Percentiles rank a stretch among this genome's conserved stretches.
Conservation (phyloP, 92 coral and sea anemone genomes). For the Zoanthus gigantus region DNA sequence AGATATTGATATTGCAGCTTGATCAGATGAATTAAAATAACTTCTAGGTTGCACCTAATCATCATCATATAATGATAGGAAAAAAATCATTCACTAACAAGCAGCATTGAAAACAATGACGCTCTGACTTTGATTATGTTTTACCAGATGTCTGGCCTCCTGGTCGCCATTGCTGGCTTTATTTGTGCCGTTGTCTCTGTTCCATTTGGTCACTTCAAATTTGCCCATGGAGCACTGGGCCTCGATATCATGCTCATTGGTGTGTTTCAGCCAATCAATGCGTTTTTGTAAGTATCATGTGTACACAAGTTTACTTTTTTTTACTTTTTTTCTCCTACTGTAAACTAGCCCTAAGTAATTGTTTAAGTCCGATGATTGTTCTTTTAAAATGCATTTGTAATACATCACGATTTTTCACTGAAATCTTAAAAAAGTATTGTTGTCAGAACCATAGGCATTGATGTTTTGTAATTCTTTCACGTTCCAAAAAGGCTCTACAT, state of each 20-base stretch:
- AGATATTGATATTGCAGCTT: background rate
- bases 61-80: background rate
- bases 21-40: background rate
- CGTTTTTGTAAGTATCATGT: conserved; percentile 76
- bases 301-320: background rate
- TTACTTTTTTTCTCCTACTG: too few relatives aligned
- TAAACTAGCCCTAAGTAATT: too few relatives aligned
- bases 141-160: conserved; percentile 85
- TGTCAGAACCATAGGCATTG: too few relatives aligned
- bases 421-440: too few relatives aligned
- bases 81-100: too few relatives aligned
- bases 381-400: too few relatives aligned
- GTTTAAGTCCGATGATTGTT: background rate
- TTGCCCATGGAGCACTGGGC: conserved; percentile 91
- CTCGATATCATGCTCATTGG: conserved; percentile 89
- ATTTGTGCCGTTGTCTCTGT: conserved; percentile 87
- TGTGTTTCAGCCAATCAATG: conserved; percentile 88
- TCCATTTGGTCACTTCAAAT: conserved; percentile 95
- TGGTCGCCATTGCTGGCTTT: conserved; percentile 83
- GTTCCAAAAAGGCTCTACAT: too few relatives aligned
- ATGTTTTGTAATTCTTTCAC: too few relatives aligned
- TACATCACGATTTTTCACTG: too few relatives aligned
- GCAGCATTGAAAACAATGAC: too few relatives aligned
- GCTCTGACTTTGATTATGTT: background rate
- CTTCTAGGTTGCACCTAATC: background rate